Percentiles rank a stretch among this genome's conserved stretches.
Conservation (phyloP, 2,797 vertebrate species). For the Scyliorhinus canicula region DNA sequence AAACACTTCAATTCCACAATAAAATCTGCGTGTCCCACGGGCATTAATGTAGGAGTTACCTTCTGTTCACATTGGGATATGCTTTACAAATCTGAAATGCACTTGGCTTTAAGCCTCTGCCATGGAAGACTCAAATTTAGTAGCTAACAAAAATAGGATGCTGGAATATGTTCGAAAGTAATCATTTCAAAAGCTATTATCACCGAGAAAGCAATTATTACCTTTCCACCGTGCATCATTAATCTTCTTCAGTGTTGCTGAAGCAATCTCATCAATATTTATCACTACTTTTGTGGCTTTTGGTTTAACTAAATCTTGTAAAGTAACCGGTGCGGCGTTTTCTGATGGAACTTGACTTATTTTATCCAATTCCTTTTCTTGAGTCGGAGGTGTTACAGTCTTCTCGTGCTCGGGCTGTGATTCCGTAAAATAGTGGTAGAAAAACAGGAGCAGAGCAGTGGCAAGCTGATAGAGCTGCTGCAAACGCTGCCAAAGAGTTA, state of each 20-base stretch:
- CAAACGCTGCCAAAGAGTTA: background rate
- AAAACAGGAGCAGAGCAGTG: background rate
- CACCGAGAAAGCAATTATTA: background rate
- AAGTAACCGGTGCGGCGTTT: too few relatives aligned
- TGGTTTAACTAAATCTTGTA: too few relatives aligned
- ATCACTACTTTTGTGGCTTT: background rate
- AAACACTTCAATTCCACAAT: background rate
- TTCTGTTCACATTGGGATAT: background rate
- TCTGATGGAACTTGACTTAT: background rate
- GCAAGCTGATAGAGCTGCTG: background rate
- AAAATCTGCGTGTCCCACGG: background rate
- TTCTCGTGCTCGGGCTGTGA: background rate
- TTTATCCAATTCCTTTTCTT: background rate
- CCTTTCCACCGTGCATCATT: background rate
- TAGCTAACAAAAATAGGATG: background rate
- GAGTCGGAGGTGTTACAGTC: background rate
- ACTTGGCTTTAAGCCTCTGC: background rate
- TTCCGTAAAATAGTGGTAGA: slow-evolving; percentile 7
- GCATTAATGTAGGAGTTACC: background rate
- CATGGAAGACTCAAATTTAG: background rate
- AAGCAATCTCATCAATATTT: background rate
- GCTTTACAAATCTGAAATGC: background rate
- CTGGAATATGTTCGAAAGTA: background rate
- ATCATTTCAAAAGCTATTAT: background rate
- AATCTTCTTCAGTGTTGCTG: background rate